These are phyloP conservation scores for Steinernema hermaphroditum DNA, from an alignment of 2,888 invertebrate genomes.

Conservation along the genomic window DNA sequence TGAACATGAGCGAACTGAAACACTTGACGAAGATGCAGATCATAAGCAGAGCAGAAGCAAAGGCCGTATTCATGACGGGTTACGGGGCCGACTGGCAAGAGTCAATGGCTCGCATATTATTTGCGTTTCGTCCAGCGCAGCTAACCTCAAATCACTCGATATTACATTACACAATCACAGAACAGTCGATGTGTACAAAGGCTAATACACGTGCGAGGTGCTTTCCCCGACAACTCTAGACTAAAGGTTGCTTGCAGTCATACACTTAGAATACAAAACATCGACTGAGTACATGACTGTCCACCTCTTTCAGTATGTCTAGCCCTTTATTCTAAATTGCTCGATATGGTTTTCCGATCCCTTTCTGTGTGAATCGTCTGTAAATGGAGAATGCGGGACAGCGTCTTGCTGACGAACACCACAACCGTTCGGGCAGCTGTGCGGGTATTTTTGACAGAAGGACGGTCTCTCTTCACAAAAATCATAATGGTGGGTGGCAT, in stretches of 20 bases:
- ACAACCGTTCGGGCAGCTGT: background rate
- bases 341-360: no score
- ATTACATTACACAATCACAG: conserved; percentile 9
- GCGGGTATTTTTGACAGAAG: background rate
- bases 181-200: background rate
- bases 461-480: conserved; percentile 10
- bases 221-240: background rate
- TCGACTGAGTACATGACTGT: no score
- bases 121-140: conserved; percentile 16
- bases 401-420: no score
- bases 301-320: no score
- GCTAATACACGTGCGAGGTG: background rate
- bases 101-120: background rate
- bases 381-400: no score
- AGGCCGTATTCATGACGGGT: background rate
- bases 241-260: background rate
- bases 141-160: conserved; percentile 24
- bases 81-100: background rate
- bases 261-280: no score
- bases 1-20: background rate
- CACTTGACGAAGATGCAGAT: background rate
- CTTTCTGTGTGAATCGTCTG: no score
- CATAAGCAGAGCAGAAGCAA: background rate
- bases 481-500: conserved; percentile 7
- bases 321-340: no score